These are phyloP conservation scores for Chelonia mydas DNA, from an alignment of 2,797 vertebrate genomes.

Conservation along the genomic window DNA sequence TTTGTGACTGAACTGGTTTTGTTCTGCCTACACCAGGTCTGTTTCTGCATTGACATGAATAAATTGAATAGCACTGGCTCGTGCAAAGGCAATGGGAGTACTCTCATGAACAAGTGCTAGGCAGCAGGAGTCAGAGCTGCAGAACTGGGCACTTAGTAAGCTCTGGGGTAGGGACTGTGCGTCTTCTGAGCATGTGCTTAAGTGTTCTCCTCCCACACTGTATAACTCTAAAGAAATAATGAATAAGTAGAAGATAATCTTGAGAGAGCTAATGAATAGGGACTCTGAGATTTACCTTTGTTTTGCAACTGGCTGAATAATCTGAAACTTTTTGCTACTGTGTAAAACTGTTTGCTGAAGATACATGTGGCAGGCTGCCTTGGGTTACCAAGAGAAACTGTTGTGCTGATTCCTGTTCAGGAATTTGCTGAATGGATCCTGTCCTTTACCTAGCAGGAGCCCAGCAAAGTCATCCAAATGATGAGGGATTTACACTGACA, in stretches of 20 bases:
- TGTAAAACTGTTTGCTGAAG: not conserved
- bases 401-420: slow-evolving; percentile 15
- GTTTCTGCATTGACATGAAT: not conserved
- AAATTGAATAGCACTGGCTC: not conserved
- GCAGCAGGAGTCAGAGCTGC: not conserved
- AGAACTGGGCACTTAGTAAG: not conserved
- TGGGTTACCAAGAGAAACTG: slow-evolving; percentile 1
- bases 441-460: not conserved
- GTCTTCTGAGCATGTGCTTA: not conserved
- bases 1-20: not conserved
- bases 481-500: slow-evolving; percentile 1
- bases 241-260: not conserved
- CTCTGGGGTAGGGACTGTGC: not conserved
- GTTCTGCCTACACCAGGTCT: not conserved
- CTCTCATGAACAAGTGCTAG: not conserved
- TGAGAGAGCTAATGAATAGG: not conserved
- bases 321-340: slow-evolving; percentile 10
- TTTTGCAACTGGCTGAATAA: slow-evolving; percentile 5
- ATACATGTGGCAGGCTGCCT: not conserved
- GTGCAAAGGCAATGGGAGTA: not conserved
- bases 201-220: not conserved
- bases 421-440: not conserved
- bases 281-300: not conserved
- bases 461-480: slow-evolving; percentile 26
- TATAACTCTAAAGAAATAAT: slow-evolving; percentile 12